These are phyloP conservation scores for Himalopsyche anomala DNA, from an alignment of 2,888 invertebrate species.

Conservation along the genomic window DNA sequence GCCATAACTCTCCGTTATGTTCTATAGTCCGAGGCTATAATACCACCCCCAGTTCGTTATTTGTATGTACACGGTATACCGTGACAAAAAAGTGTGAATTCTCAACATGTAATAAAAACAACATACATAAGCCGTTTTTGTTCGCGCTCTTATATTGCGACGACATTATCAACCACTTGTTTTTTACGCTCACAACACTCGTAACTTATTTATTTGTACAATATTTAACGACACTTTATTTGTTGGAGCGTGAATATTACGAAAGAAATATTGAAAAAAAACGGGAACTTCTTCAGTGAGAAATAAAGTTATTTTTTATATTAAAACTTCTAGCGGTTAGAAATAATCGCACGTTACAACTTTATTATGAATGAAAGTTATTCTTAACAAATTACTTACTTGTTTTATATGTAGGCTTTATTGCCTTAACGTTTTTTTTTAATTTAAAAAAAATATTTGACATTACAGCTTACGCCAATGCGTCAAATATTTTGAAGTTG, in stretches of 20 bases:
- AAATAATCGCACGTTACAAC: too few relatives aligned
- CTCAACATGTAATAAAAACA: conserved; percentile 10
- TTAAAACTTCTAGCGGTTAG: too few relatives aligned
- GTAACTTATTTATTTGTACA: conserved; percentile 10
- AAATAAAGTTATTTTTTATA: not conserved
- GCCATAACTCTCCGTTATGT: not conserved
- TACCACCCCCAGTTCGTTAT: conserved; percentile 5
- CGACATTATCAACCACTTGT: conserved; percentile 27
- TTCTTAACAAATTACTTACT: too few relatives aligned
- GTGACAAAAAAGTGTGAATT: conserved; percentile 27
- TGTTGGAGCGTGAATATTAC: not conserved
- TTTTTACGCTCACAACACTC: conserved; percentile 1
- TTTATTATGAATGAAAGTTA: too few relatives aligned
- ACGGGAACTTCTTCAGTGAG: not conserved
- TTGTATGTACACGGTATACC: not conserved
- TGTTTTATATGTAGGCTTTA: too few relatives aligned
- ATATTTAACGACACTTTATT: conserved; percentile 15
- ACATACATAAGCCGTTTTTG: not conserved
- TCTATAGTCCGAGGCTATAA: not conserved
- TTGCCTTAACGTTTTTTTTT: too few relatives aligned
- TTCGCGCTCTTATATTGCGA: not conserved
- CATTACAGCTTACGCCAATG: too few relatives aligned
- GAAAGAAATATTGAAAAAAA: conserved; percentile 9
- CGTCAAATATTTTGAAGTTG: too few relatives aligned
- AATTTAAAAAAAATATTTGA: too few relatives aligned